phyloP scores from a whole-genome alignment of 2,797 vertebrate genomes.

The Cossypha heuglini region DNA sequence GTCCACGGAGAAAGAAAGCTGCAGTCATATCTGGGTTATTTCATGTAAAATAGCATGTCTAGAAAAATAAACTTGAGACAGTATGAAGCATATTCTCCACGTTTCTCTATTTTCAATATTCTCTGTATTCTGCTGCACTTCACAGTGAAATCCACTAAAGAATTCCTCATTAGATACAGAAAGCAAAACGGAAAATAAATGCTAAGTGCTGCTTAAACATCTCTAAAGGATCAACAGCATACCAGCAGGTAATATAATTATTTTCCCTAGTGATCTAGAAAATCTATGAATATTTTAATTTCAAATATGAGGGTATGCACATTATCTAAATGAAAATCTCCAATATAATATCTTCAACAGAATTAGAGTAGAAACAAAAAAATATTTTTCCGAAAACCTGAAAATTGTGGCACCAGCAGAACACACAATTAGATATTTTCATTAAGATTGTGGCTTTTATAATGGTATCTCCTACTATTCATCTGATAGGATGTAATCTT shows the following conservation, averaged over 20 bases:
- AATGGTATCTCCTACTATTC: neutral
- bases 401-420: neutral
- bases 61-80: neutral
- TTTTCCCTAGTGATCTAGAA: neutral
- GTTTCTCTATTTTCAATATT: neutral
- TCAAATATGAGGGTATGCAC: neutral
- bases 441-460: neutral
- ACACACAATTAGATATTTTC: neutral
- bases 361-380: neutral
- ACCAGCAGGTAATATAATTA: neutral
- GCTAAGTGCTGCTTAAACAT: neutral
- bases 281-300: neutral
- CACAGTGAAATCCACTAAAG: neutral
- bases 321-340: conserved; percentile 10
- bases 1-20: neutral
- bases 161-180: neutral
- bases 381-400: neutral
- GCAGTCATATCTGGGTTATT: neutral
- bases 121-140: neutral
- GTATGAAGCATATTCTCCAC: neutral
- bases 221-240: neutral
- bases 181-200: neutral
- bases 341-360: neutral
- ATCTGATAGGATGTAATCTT: neutral
- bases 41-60: neutral